Evolutionary conservation across 1,140 invertebrate species (phyloP).

Genomic region (Diprion similis): DNA sequence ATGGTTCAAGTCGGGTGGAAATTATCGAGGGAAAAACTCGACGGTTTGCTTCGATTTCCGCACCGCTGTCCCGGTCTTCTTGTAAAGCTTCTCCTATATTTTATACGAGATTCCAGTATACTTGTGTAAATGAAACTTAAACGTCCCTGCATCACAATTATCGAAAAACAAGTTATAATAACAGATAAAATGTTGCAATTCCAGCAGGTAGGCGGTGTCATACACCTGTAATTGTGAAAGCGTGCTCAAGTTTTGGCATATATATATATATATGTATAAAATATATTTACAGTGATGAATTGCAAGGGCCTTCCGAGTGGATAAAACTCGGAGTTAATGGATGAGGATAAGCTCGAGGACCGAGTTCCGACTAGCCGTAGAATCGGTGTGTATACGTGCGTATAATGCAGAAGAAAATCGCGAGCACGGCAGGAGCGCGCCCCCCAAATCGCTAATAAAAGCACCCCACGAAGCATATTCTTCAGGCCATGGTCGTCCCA

Average conservation of each 20-base stretch:
- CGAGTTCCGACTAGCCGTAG: background rate
- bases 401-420: no score
- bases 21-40: background rate
- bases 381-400: background rate
- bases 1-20: no score
- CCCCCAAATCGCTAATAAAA: background rate
- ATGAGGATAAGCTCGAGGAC: background rate
- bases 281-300: background rate
- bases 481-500: slow-evolving; percentile 29
- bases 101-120: background rate
- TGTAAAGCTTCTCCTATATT: background rate
- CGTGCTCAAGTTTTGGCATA: no score
- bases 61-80: background rate
- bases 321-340: background rate
- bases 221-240: no score
- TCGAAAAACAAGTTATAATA: no score
- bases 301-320: background rate
- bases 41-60: background rate
- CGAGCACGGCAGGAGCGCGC: background rate
- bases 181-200: no score
- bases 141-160: no score
- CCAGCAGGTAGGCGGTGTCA: no score
- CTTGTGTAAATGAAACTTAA: no score
- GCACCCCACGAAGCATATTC: background rate
- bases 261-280: no score